Conservation (phyloP, 2,113 vertebrate genomes). For the Malaclemys terrapin region DNA sequence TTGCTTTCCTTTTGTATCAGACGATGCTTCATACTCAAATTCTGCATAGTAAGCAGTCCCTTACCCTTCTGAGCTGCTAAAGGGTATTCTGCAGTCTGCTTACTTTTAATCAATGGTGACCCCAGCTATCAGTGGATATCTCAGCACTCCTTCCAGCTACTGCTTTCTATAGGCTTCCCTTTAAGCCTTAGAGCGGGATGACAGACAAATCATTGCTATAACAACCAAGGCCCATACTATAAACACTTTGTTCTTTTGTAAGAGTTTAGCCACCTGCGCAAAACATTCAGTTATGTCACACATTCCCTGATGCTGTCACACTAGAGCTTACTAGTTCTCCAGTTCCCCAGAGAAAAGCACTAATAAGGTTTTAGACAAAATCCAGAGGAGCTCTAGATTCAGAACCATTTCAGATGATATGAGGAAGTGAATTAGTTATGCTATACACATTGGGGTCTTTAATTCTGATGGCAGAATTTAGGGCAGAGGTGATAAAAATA, state of each 20-base stretch:
- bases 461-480: background rate
- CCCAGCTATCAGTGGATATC: background rate
- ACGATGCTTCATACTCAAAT: background rate
- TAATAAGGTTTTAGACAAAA: background rate
- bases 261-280: background rate
- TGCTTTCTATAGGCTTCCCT: background rate
- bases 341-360: conserved; percentile 22
- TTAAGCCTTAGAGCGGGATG: conserved; percentile 22
- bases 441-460: background rate
- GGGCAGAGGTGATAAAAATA: background rate
- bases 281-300: background rate
- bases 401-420: background rate
- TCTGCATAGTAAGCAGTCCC: background rate
- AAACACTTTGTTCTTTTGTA: fast-evolving
- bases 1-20: background rate
- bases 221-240: background rate
- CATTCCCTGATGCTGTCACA: background rate
- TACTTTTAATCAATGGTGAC: background rate
- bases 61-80: background rate
- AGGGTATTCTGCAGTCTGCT: background rate
- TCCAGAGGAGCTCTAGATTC: conserved; percentile 15
- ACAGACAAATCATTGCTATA: background rate
- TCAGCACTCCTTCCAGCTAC: conserved; percentile 30
- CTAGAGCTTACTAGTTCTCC: conserved; percentile 16
- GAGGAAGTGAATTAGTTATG: background rate